Conservation (phyloP, 2,113 vertebrate genomes). For the Tupaia chinensis region DNA sequence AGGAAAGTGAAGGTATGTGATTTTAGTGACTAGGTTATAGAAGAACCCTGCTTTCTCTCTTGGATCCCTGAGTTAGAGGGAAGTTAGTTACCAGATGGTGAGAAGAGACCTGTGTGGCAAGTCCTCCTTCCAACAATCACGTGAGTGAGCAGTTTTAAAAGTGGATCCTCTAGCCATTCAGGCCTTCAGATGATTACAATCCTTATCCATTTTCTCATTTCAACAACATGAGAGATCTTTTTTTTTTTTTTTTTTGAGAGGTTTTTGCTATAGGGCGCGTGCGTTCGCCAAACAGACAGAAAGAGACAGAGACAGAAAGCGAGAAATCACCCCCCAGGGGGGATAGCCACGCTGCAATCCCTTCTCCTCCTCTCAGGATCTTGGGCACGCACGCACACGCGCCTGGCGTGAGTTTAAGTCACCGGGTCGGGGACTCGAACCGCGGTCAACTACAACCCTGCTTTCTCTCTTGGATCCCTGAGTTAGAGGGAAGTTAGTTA, state of each 20-base stretch:
- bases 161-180: not conserved
- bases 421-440: no score
- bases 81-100: not conserved
- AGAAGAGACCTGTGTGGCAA: not conserved
- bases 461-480: not conserved
- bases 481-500: not conserved
- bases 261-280: no score
- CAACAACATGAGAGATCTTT: not conserved
- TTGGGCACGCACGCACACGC: no score
- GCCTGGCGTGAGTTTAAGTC: no score
- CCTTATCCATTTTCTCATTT: slow-evolving; percentile 27
- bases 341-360: no score
- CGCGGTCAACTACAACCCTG: not conserved
- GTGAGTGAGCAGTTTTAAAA: not conserved
- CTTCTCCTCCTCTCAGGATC: no score
- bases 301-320: no score
- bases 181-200: slow-evolving; percentile 10
- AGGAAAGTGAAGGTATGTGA: slow-evolving; percentile 26
- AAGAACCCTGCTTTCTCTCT: not conserved
- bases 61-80: not conserved
- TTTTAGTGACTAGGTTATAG: not conserved
- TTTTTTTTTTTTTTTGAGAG: no score
- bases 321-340: no score
- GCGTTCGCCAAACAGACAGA: no score
- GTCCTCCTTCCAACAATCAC: not conserved